These are phyloP conservation scores for Penaeus monodon DNA, from an alignment of 2,888 invertebrate genomes.

Conservation along the genomic window DNA sequence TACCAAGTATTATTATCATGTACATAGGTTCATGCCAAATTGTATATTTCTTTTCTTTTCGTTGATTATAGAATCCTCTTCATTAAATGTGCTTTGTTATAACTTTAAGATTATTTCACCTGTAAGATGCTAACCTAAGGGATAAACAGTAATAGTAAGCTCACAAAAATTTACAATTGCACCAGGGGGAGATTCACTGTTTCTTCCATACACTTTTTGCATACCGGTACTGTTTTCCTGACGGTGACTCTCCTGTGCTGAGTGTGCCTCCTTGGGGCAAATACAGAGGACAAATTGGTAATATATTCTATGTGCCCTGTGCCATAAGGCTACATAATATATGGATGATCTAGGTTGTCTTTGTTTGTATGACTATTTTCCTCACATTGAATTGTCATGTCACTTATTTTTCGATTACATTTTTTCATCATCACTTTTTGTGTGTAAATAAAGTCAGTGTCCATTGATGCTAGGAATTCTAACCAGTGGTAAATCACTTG, in stretches of 20 bases:
- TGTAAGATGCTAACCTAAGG: conserved; percentile 16
- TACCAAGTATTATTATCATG: conserved; percentile 38
- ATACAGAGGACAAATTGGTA: conserved; percentile 59
- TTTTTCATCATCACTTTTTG: no score
- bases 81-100: conserved; percentile 18
- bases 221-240: conserved; percentile 30
- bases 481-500: neutral
- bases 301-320: conserved; percentile 42
- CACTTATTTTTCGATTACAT: no score
- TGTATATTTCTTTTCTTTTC: conserved; percentile 39
- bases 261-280: conserved; percentile 51
- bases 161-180: conserved; percentile 1
- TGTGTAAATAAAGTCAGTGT: no score
- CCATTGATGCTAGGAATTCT: no score
- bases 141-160: conserved; percentile 40
- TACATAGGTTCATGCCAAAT: conserved; percentile 18
- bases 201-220: conserved; percentile 14
- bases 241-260: conserved; percentile 34
- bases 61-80: neutral
- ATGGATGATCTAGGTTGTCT: conserved; percentile 12
- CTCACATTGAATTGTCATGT: no score
- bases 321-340: conserved; percentile 23
- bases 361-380: neutral
- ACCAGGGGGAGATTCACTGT: conserved; percentile 10
- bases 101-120: conserved; percentile 22